phyloP scores from a whole-genome alignment of 2,888 invertebrate species.

The Gari tellinella region DNA sequence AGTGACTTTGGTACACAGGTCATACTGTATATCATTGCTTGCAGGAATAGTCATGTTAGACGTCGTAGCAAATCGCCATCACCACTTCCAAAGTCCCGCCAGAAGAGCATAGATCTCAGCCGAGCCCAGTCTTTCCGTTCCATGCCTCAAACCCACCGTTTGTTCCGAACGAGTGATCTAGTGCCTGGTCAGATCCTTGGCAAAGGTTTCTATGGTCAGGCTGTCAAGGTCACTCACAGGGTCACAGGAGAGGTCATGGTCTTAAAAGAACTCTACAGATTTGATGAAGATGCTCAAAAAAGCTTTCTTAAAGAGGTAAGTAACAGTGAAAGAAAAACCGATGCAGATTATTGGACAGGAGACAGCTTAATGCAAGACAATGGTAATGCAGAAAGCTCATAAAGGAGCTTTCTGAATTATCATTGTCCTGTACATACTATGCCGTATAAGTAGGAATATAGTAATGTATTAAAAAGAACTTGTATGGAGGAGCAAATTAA shows the following conservation, averaged over 20 bases:
- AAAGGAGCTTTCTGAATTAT: no score
- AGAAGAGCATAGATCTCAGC: slow-evolving; percentile 86
- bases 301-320: slow-evolving; percentile 96
- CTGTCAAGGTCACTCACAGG: slow-evolving; percentile 91
- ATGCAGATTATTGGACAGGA: no score
- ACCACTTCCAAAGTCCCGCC: slow-evolving; percentile 71
- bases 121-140: slow-evolving; percentile 95
- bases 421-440: no score
- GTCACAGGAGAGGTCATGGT: slow-evolving; percentile 97
- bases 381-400: no score
- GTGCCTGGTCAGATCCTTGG: slow-evolving; percentile 87
- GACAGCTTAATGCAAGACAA: no score
- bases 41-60: slow-evolving; percentile 74
- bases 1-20: no score
- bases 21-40: no score
- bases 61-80: slow-evolving; percentile 80
- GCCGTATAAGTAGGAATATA: no score
- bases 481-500: no score
- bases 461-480: no score
- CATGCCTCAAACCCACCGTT: slow-evolving; percentile 88
- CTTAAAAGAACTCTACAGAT: slow-evolving; percentile 95
- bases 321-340: not conserved
- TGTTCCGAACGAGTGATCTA: slow-evolving; percentile 96
- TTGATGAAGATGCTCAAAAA: slow-evolving; percentile 97
- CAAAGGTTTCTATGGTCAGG: slow-evolving; percentile 95